phyloP scores from a whole-genome alignment of 2,797 vertebrate species.

The Coracias cyanogaster region DNA sequence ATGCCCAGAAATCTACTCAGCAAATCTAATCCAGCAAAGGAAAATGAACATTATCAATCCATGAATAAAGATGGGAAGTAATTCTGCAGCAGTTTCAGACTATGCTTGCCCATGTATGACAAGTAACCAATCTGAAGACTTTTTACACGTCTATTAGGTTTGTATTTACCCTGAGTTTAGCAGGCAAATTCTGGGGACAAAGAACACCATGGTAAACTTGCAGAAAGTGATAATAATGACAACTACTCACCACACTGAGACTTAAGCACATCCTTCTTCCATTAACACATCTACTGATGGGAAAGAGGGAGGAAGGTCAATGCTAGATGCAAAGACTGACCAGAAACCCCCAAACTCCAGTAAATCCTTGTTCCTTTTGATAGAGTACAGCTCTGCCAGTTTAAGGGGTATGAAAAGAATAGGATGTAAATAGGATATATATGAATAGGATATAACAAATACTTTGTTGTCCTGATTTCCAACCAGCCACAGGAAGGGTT shows the following conservation, averaged over 20 bases:
- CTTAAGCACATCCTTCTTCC: background rate
- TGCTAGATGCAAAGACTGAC: background rate
- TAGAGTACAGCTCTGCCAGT: background rate
- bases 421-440: background rate
- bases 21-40: slow-evolving; percentile 24
- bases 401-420: background rate
- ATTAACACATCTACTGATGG: background rate
- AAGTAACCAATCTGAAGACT: background rate
- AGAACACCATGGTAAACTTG: background rate
- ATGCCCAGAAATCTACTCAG: slow-evolving; percentile 9
- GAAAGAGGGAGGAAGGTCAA: background rate
- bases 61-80: slow-evolving; percentile 30
- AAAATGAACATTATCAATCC: slow-evolving; percentile 21
- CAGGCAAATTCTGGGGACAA: background rate
- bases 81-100: background rate
- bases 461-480: background rate
- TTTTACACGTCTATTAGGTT: background rate
- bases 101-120: background rate
- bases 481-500: background rate
- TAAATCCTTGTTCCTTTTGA: background rate
- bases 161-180: background rate
- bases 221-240: background rate
- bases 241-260: background rate
- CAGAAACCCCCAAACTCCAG: background rate
- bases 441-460: background rate